These are phyloP conservation scores for Drosophila acutilabella DNA, from an alignment of 2,888 invertebrate genomes.

Conservation along the genomic window DNA sequence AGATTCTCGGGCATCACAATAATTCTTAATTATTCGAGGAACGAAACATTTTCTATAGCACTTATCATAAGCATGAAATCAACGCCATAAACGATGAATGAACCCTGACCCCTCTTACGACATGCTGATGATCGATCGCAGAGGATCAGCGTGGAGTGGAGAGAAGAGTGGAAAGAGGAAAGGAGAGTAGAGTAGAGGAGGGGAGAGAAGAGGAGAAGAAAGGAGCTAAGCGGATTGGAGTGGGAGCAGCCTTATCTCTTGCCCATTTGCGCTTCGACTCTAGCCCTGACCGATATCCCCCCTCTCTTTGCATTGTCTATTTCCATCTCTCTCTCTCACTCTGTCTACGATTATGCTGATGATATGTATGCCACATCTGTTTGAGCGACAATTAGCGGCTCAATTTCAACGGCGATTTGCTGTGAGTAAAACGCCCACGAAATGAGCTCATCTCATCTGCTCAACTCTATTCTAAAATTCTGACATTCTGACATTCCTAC, in stretches of 20 bases:
- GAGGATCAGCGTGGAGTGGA: too few species aligned
- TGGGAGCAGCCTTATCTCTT: constrained; percentile 28
- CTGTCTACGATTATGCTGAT: constrained; percentile 9
- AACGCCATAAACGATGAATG: constrained; percentile 46
- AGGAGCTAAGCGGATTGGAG: not conserved
- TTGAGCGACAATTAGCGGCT: constrained; percentile 57
- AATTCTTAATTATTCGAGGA: constrained; percentile 31
- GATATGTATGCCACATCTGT: constrained; percentile 44
- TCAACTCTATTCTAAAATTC: constrained; percentile 14
- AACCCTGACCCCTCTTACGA: constrained; percentile 56
- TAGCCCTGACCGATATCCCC: constrained; percentile 62
- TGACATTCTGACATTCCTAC: not conserved
- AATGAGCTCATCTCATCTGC: constrained; percentile 62
- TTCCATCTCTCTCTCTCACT: not conserved
- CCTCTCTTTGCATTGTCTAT: not conserved
- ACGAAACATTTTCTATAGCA: constrained; percentile 16
- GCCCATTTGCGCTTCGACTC: constrained; percentile 15
- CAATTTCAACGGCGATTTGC: constrained; percentile 40
- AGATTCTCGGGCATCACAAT: constrained; percentile 17
- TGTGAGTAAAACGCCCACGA: constrained; percentile 53
- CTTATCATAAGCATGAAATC: constrained; percentile 51
- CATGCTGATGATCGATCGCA: constrained; percentile 18
- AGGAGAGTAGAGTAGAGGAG: not conserved
- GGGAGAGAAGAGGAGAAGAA: too few species aligned
- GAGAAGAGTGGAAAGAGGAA: too few species aligned